Evolutionary conservation across 2,113 vertebrate genomes (phyloP).

Genomic region (Clarias batrachus): DNA sequence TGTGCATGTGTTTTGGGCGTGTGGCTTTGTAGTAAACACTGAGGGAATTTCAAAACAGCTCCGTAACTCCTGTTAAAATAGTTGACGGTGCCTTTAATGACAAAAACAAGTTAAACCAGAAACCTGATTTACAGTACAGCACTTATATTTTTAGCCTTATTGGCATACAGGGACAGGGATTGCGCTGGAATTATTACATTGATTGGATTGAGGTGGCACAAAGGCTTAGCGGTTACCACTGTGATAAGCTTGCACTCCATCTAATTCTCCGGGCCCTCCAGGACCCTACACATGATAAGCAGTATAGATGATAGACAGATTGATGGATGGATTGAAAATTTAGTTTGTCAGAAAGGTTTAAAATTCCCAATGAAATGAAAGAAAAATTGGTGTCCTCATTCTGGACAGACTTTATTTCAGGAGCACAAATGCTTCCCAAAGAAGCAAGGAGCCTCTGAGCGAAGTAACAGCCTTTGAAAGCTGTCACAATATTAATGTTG

Average conservation of each 20-base stretch:
- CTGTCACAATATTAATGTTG: not conserved
- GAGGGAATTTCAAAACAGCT: not conserved
- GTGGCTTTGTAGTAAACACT: not conserved
- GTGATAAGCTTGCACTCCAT: too few relatives aligned
- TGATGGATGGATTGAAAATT: not conserved
- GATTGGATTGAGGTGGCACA: not conserved
- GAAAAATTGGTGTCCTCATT: not conserved
- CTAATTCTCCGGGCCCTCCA: too few relatives aligned
- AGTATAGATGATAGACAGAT: too few relatives aligned
- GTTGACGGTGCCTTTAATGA: not conserved
- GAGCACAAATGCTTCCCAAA: not conserved
- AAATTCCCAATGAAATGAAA: not conserved
- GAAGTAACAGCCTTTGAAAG: not conserved
- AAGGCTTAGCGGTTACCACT: too few relatives aligned
- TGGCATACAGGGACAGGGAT: not conserved
- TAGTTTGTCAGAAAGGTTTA: not conserved
- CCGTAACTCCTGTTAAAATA: not conserved
- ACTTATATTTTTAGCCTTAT: not conserved
- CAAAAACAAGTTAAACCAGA: not conserved
- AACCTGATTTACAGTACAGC: not conserved
- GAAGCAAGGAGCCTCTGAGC: not conserved
- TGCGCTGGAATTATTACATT: not conserved
- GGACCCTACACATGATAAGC: too few relatives aligned
- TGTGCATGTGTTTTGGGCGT: not conserved
- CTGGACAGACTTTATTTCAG: not conserved